Evolutionary conservation across 1,140 invertebrate genomes (phyloP).

Genomic region (Coelopa frigida): DNA sequence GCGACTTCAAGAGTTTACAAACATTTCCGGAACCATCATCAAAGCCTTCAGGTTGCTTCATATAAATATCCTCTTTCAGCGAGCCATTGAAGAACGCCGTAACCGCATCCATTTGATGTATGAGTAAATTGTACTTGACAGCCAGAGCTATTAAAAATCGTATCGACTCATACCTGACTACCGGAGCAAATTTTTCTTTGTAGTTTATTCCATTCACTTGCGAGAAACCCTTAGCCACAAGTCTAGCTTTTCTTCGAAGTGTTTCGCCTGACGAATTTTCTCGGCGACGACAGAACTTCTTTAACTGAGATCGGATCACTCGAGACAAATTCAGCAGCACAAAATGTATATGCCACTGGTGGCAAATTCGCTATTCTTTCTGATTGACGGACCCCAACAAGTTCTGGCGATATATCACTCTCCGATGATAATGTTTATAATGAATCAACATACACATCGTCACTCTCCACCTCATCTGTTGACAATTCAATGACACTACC

Average conservation of each 20-base stretch:
- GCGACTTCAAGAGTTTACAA: conserved; percentile 20
- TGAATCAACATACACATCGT: no score
- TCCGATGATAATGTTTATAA: not conserved
- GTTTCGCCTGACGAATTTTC: no score
- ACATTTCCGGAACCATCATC: conserved; percentile 9
- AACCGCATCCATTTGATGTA: conserved; percentile 31
- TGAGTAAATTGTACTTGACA: conserved; percentile 22
- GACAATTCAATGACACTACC: not conserved
- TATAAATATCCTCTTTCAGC: conserved; percentile 44
- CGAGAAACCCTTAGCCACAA: conserved; percentile 22
- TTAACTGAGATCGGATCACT: no score
- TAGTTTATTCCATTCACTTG: conserved; percentile 21
- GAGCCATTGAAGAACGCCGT: conserved; percentile 44
- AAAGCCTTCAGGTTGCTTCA: no score
- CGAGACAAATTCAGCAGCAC: no score
- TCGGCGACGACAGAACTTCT: no score
- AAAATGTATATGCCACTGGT: no score
- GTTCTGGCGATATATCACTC: no score
- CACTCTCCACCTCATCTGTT: no score
- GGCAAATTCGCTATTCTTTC: no score
- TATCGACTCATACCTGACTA: conserved; percentile 9
- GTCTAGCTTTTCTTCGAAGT: conserved; percentile 14
- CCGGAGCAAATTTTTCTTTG: conserved; percentile 17
- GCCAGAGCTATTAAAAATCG: conserved; percentile 21
- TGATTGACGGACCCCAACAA: no score